Conservation (phyloP, 2,888 invertebrate species). For the Sturmia bella region DNA sequence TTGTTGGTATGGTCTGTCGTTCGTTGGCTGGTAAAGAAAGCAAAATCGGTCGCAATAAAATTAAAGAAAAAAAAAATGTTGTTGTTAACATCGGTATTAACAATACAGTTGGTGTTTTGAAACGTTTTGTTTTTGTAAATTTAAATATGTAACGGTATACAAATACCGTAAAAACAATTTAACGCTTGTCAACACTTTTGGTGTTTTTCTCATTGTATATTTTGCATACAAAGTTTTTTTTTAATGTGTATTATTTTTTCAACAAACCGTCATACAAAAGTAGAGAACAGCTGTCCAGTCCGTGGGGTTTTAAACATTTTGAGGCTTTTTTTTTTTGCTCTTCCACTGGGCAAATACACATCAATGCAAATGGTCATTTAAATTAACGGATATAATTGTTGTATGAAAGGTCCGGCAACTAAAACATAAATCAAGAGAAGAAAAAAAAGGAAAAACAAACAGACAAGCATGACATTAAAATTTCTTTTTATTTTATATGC, state of each 20-base stretch:
- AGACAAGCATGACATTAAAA: not conserved
- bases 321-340: conserved; percentile 10
- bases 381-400: conserved; percentile 60
- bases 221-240: conserved; percentile 25
- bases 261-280: too few species aligned
- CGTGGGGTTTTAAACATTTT: not conserved
- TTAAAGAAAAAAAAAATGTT: conserved; percentile 33
- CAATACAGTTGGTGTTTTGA: conserved; percentile 13
- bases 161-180: conserved; percentile 62
- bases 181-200: conserved; percentile 67
- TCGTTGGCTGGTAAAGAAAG: conserved; percentile 29
- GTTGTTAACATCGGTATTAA: conserved; percentile 55
- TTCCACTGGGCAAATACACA: conserved; percentile 24
- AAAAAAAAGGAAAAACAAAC: not conserved
- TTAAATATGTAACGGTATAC: conserved; percentile 44
- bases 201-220: conserved; percentile 36
- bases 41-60: conserved; percentile 23
- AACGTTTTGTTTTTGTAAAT: conserved; percentile 27
- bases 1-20: conserved; percentile 13
- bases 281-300: conserved; percentile 15
- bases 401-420: conserved; percentile 25
- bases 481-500: conserved; percentile 21
- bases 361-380: conserved; percentile 44
- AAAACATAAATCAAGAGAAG: conserved; percentile 39
- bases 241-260: not conserved